Conservation (phyloP, 2,888 invertebrate species). For the Ectropis crepuscularia region DNA sequence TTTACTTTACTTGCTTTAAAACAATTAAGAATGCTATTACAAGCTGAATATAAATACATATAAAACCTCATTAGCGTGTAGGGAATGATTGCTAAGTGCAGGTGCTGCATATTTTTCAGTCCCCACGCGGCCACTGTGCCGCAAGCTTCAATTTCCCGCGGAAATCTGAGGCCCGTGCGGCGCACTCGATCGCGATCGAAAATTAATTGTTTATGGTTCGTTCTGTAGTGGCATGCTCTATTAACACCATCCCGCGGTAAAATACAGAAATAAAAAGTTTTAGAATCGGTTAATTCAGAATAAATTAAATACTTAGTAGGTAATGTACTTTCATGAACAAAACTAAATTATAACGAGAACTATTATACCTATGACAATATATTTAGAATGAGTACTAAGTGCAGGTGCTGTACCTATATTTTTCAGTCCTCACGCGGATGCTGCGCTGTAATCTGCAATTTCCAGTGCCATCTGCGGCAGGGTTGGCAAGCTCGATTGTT, state of each 20-base stretch:
- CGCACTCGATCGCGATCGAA: no score
- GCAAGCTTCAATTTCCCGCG: constrained; percentile 24
- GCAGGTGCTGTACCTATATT: background rate
- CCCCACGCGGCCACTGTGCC: constrained; percentile 5
- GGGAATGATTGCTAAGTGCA: constrained; percentile 3
- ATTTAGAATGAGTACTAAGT: constrained; percentile 1
- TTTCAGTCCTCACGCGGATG: background rate
- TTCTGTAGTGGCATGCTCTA: no score
- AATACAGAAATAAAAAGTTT: no score
- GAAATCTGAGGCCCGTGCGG: constrained; percentile 18
- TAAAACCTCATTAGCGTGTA: constrained; percentile 6
- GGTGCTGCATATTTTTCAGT: background rate
- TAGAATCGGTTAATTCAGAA: no score
- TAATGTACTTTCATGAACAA: no score
- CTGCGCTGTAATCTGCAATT: constrained; percentile 22
- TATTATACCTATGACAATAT: no score
- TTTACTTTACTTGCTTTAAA: no score
- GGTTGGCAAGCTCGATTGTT: no score
- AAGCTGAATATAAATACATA: background rate
- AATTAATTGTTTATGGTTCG: no score
- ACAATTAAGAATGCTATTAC: constrained; percentile 6
- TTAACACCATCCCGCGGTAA: no score
- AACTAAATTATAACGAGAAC: no score
- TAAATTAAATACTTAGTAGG: no score
- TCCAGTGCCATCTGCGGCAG: constrained; percentile 7